phyloP scores from a whole-genome alignment of 2,888 invertebrate species.

The Mechanitis messenoides region DNA sequence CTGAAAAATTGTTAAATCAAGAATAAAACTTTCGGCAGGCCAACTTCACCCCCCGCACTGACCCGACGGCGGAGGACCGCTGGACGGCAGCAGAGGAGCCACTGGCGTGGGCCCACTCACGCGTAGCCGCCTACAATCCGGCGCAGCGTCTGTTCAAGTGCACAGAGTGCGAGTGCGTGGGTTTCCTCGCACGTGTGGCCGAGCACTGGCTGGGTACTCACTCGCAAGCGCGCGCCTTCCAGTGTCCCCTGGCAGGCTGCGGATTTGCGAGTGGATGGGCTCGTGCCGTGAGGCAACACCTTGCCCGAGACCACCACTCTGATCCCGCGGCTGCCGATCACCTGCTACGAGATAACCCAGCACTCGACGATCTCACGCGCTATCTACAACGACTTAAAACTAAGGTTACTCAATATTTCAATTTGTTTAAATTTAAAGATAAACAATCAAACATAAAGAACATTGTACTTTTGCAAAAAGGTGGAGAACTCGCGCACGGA shows the following conservation, averaged over 20 bases:
- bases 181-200: constrained; percentile 83
- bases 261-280: constrained; percentile 87
- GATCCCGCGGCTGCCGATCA: constrained; percentile 79
- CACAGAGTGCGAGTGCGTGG: constrained; percentile 85
- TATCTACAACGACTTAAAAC: constrained; percentile 82
- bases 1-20: no score
- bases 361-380: constrained; percentile 83
- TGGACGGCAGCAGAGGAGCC: constrained; percentile 85
- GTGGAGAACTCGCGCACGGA: constrained; percentile 54
- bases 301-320: constrained; percentile 83
- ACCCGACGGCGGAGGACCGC: constrained; percentile 70
- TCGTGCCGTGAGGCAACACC: constrained; percentile 83
- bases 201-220: constrained; percentile 86
- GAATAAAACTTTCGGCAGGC: constrained; percentile 44
- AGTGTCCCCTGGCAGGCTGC: constrained; percentile 81
- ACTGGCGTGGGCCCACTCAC: constrained; percentile 85
- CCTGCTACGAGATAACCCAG: constrained; percentile 82
- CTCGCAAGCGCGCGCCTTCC: constrained; percentile 81
- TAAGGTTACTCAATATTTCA: constrained; percentile 56
- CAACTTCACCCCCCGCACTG: constrained; percentile 73
- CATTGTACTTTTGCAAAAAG: constrained; percentile 41
- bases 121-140: constrained; percentile 87
- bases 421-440: neutral
- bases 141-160: constrained; percentile 85
- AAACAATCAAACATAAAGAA: constrained; percentile 27